Percentiles rank a stretch among this genome's conserved stretches.
Conservation (phyloP, 2,888 invertebrate genomes). For the Torymus tubicola region DNA sequence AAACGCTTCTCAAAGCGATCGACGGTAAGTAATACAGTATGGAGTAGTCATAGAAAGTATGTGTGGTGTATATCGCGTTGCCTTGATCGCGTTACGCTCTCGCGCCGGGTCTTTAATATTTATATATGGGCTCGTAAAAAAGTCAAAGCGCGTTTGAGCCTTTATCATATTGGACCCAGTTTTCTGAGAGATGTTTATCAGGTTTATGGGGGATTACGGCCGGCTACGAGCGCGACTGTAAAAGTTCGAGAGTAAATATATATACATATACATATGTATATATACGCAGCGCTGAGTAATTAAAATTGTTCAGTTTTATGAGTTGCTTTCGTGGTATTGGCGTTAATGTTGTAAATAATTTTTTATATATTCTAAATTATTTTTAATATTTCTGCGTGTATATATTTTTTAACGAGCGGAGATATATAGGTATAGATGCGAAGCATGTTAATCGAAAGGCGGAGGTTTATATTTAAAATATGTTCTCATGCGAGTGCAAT, state of each 20-base stretch:
- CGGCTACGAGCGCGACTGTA: too few species aligned
- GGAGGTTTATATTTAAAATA: too few species aligned
- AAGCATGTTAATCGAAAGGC: too few species aligned
- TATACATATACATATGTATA: too few species aligned
- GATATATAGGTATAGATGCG: too few species aligned
- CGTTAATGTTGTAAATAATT: neutral
- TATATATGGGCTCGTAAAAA: neutral
- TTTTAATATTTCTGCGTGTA: neutral
- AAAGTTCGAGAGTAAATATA: too few species aligned
- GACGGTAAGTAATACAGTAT: slow-evolving; percentile 78
- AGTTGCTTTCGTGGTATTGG: slow-evolving; percentile 39
- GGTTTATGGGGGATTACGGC: too few species aligned
- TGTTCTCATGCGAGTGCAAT: too few species aligned
- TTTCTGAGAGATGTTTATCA: too few species aligned
- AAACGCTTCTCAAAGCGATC: slow-evolving; percentile 85
- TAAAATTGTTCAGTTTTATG: neutral
- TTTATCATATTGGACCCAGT: too few species aligned
- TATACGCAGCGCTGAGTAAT: too few species aligned
- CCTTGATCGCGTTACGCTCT: slow-evolving; percentile 13
- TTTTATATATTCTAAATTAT: neutral
- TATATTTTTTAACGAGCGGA: too few species aligned
- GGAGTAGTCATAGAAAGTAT: neutral
- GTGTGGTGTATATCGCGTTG: neutral
- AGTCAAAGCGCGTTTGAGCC: neutral
- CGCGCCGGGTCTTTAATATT: neutral